Base-by-base conservation (phyloP, 2,113 vertebrate genomes). In the Brachyhypopomus occidentalis region DNA sequence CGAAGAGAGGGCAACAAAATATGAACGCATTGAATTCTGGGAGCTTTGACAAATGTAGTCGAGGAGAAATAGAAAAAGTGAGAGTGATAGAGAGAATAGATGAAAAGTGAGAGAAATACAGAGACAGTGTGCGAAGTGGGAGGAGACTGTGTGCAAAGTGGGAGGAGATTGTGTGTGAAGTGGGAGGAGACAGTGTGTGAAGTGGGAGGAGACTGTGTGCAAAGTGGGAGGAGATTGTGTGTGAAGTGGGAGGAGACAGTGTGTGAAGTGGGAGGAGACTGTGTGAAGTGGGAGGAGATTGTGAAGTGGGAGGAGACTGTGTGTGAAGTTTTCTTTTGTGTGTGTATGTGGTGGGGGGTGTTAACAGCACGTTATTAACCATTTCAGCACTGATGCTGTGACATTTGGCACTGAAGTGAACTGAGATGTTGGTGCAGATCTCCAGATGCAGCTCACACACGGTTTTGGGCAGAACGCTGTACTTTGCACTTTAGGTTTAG, bases 391-490 rank as follows among this genome's bases (percentile, higher is more conserved):
- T 89, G 90, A 90, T 91, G 91, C 86, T 90, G 90, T 94, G 94
- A 97, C 95, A 95, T 95, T 94, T 93, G 92, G 84, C 89, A 94
- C 95, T 92, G 92, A 92, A 95, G 93, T 93, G 90, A 91, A 91
- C 92, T 94, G 93, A 94, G 93, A 92, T 95, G 95, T 96, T 95
- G 88, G 89, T 84, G 91, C 63, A 86, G 90, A 95, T 97, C 96
- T 95, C 94, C 93, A 95, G 92, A 90, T 86, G 92, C 93, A 96
- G 97, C 94, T 80, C 88, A 96, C 94, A 97, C 96, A 90, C 63
- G 86, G 3, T 90, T 94, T 34, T 93, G 96, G 95, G 95, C 95
- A 96, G 93, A 87, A 84, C 90, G 90, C 91, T 94, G 88, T 94
- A 92, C 92, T 90, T 92, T 83, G 89, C 30, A 30, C 92, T 90